Evolutionary conservation across 2,888 invertebrate genomes (phyloP), one percentile per base, ranked within the genome.

Genomic region (Caenorhabditis sp.): DNA sequence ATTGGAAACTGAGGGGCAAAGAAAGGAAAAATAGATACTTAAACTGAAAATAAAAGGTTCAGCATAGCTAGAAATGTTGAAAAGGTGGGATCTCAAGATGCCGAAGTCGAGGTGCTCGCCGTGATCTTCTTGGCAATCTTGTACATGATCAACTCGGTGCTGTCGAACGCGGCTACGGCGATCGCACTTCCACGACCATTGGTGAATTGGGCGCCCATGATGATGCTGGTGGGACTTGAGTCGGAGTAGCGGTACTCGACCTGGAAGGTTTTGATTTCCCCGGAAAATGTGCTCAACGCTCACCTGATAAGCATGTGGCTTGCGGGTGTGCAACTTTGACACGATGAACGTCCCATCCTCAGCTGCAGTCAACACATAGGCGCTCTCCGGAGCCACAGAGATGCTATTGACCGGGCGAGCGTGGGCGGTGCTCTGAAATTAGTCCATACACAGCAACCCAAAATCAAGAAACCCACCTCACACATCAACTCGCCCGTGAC

Each of bases 361-460:
- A 6, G 89, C 85, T 10, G 87, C 85, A 0, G 89, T 87, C 54
- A 91, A 59, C n/a, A 91, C 88, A 64, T 91, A 91, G 8, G 91
- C 91, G 44, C 91, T 91, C 75, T 91, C 91, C 1, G 91, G 91
- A n/a, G 91, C 91, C 5, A 92, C 91, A 0, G 90, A 85, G 26
- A 91, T 85, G 10, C 87, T 74, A 7, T 87, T 89, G 0, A 91
- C 85, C 14, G 89, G 83, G 10, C 91, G 72, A 0, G 81, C 66
- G 76, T 92, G 91, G 12, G 89, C 89, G 59, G 79, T 44, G 0
- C 85, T 69, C 87, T 87, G 64, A 47, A 80, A 58, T n/a, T n/a
- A n/a, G n/a, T n/a, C n/a, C n/a, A n/a, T n/a, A n/a, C n/a, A n/a
- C n/a, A n/a, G n/a, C n/a, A n/a, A n/a, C n/a, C n/a, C n/a, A n/a